Conservation (phyloP, 2,113 vertebrate species). For the Nothocercus nigrocapillus region DNA sequence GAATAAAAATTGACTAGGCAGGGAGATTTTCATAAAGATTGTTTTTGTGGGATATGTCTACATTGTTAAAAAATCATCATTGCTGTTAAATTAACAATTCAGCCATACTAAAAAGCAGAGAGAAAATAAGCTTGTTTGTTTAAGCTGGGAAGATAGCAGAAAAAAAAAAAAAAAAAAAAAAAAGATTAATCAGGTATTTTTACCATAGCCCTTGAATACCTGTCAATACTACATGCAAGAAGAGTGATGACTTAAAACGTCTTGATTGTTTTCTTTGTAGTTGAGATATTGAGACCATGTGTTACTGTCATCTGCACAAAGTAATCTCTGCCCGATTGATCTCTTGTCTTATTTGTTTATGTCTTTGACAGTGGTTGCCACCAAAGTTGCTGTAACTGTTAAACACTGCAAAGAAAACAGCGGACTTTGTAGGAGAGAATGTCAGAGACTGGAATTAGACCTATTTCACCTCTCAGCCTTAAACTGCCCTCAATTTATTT, state of each 20-base stretch:
- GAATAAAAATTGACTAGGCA: not conserved
- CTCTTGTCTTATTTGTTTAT: constrained; percentile 6
- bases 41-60: not conserved
- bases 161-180: not conserved
- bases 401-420: not conserved
- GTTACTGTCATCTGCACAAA: constrained; percentile 4
- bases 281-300: not conserved
- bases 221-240: not conserved
- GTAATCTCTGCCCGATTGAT: constrained; percentile 20
- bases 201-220: not conserved
- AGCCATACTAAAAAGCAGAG: not conserved
- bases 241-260: not conserved
- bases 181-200: not conserved
- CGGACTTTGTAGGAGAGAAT: not conserved
- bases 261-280: not conserved
- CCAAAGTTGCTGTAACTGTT: not conserved
- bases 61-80: not conserved
- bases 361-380: not conserved
- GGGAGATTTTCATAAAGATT: not conserved
- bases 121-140: not conserved
- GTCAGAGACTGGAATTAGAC: not conserved
- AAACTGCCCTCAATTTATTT: not conserved
- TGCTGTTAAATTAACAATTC: not conserved
- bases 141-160: not conserved
- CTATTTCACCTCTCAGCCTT: not conserved